phyloP scores from a whole-genome alignment of 1,140 invertebrate genomes.

The Atopsyche davidsoni region DNA sequence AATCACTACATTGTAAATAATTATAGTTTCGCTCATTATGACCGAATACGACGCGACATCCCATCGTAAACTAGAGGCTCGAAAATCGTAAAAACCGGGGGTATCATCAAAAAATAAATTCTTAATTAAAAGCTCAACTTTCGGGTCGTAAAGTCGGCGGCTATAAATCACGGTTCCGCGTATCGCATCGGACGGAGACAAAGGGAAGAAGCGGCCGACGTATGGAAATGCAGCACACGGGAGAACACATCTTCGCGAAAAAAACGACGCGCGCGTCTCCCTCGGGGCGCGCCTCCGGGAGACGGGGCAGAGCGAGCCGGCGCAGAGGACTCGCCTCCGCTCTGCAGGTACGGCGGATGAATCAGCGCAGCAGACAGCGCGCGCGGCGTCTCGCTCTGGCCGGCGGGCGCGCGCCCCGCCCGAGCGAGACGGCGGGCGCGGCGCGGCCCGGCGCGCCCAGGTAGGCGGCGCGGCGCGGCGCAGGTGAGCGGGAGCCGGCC shows the following conservation, averaged over 20 bases:
- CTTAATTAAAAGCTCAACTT: too few relatives aligned
- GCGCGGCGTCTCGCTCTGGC: slow-evolving; percentile 8
- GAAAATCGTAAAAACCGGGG: too few relatives aligned
- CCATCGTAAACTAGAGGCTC: too few relatives aligned
- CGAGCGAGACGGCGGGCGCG: slow-evolving; percentile 4
- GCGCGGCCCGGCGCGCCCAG: not conserved
- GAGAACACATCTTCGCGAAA: not conserved
- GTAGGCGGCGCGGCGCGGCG: not conserved
- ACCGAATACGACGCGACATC: too few relatives aligned
- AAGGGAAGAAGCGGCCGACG: not conserved
- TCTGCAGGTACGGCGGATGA: slow-evolving; percentile 5
- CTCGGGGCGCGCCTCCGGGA: not conserved
- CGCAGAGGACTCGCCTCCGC: slow-evolving; percentile 7
- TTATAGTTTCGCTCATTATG: too few relatives aligned
- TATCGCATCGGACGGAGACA: too few relatives aligned
- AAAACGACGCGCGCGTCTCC: not conserved
- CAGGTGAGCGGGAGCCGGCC: slow-evolving; percentile 7
- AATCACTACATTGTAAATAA: too few relatives aligned
- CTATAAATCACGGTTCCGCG: too few relatives aligned
- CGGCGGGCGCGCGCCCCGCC: not conserved
- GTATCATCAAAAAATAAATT: too few relatives aligned
- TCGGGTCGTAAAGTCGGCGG: too few relatives aligned
- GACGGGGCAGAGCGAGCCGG: not conserved
- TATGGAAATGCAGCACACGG: not conserved
- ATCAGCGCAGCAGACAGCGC: not conserved